Evolutionary conservation across 2,888 invertebrate genomes (phyloP), one percentile per base, ranked within the genome.

Genomic region (Drosophila phalerata): DNA sequence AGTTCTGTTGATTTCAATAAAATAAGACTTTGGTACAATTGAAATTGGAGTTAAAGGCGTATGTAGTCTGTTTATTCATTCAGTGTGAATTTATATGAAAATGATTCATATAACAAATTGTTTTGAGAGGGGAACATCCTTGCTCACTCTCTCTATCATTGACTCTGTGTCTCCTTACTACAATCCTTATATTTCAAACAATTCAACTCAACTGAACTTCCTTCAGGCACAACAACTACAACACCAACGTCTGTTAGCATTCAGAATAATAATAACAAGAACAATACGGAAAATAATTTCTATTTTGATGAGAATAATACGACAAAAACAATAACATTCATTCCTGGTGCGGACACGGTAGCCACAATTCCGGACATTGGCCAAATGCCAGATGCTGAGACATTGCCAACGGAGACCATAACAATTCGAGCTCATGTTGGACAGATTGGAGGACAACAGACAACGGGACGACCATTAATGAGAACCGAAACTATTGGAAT

Each of bases 241-340:
- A 30, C 71, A 51, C n/a, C 61, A 42, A 51, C 61, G 3, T 37
- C 30, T 40, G 40, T 15, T 1, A 42, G 48, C 40, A 47, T 15
- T 37, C 67, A 63, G 38, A 70, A 53, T 15, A 40, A 19, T 17
- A 42, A 8, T 15, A 42, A 22, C 30, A 45, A 43, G 52, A 77
- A 55, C 71, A 74, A 63, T 67, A 69, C 69, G 38, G 80, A 83
- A 53, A 78, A 70, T 28, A 74, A 61, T 45, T 74, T 65, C 42
- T 70, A 70, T 79, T 83, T 83, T 86, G 86, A 83, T 83, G 86
- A 81, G 62, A 68, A 69, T 19, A 83, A 70, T 72, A 78, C 70
- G 30, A 73, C 65, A 45, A 80, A 68, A 53, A 57, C 75, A 53
- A 56, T 79, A 60, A 65, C 75, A 60, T 66, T 82, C 17, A 64